Conservation (phyloP, 2,797 vertebrate genomes). For the Coregonus suidteri region DNA sequence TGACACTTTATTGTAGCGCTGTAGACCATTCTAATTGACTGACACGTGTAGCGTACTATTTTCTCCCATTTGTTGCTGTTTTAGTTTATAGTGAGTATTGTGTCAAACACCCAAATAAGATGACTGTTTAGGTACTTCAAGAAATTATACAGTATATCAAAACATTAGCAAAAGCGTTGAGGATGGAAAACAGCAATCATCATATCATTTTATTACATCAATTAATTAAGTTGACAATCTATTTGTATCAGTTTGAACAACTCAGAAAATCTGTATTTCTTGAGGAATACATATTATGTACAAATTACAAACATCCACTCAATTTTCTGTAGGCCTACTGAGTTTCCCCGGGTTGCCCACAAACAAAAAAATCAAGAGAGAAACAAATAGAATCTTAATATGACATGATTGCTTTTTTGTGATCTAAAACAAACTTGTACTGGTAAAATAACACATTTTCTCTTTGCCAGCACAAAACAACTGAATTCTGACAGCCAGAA, state of each 20-base stretch:
- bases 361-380: slow-evolving; percentile 32
- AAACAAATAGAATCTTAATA: slow-evolving; percentile 29
- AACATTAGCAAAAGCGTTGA: neutral
- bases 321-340: slow-evolving; percentile 39
- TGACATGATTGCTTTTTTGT: neutral
- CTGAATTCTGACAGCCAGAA: neutral
- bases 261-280: slow-evolving; percentile 71
- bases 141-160: neutral
- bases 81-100: neutral
- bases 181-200: slow-evolving; percentile 18
- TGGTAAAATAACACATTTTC: neutral
- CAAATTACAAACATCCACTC: slow-evolving; percentile 51
- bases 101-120: neutral
- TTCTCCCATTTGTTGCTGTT: neutral
- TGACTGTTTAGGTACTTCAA: neutral
- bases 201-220: slow-evolving; percentile 67
- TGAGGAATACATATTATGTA: slow-evolving; percentile 55
- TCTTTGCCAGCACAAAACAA: neutral
- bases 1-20: neutral
- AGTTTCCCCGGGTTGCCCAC: slow-evolving; percentile 8
- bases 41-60: neutral
- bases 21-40: neutral
- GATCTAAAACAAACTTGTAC: neutral
- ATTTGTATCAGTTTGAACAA: slow-evolving; percentile 47
- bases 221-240: slow-evolving; percentile 61